Evolutionary conservation across 2,888 invertebrate species (phyloP).

Genomic region (Erpobdella octoculata): DNA sequence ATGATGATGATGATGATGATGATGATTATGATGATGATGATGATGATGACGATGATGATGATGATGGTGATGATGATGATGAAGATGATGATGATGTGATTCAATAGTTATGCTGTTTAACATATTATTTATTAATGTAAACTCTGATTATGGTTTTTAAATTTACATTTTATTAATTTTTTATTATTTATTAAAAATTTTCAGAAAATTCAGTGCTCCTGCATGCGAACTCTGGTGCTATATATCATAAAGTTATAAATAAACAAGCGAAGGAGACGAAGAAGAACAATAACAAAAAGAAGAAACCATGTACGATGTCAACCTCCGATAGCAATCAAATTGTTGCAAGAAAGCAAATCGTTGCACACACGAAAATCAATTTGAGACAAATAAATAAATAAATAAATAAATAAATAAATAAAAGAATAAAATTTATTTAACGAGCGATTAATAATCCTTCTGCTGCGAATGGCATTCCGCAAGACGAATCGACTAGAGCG

Average conservation of each 20-base stretch:
- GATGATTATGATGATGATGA: not conserved
- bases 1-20: constrained; percentile 12
- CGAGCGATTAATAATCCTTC: too few relatives aligned
- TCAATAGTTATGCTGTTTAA: not conserved
- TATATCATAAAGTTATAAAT: not conserved
- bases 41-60: not conserved
- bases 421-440: not conserved
- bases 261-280: not conserved
- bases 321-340: not conserved
- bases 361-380: not conserved
- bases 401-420: not conserved
- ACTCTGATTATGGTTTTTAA: too few relatives aligned
- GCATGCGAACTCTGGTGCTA: not conserved
- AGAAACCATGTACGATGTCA: not conserved
- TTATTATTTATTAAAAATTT: too few relatives aligned
- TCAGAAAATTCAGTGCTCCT: not conserved
- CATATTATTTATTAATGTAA: not conserved
- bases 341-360: not conserved
- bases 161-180: too few relatives aligned
- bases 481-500: not conserved
- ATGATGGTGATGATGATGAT: not conserved
- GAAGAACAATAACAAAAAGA: not conserved
- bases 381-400: not conserved
- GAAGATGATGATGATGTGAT: not conserved
- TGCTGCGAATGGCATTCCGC: not conserved